These are phyloP conservation scores for Xerus rutilus DNA, from an alignment of 2,797 vertebrate species.

Conservation along the genomic window DNA sequence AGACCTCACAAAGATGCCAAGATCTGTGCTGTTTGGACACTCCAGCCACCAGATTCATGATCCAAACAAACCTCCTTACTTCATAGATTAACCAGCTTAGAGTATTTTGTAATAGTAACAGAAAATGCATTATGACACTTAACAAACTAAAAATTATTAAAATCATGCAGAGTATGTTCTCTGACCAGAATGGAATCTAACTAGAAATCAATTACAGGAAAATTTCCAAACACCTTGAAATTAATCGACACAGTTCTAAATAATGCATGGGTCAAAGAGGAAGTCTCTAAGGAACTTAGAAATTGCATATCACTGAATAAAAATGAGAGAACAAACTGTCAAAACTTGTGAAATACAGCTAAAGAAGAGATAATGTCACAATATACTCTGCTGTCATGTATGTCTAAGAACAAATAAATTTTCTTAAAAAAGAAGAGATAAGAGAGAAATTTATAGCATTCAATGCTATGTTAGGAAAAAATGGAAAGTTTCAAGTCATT, in stretches of 20 bases:
- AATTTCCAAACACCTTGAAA: conserved; percentile 11
- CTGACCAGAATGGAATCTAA: neutral
- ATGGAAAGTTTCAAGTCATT: neutral
- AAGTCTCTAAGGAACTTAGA: neutral
- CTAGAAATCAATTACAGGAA: conserved; percentile 14
- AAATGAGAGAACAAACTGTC: conserved; percentile 12
- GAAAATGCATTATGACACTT: neutral
- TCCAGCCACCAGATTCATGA: neutral
- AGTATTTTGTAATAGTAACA: neutral
- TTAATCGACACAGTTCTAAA: conserved; percentile 28
- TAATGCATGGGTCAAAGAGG: neutral
- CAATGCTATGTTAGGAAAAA: neutral
- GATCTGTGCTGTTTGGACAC: neutral
- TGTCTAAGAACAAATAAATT: too few species aligned
- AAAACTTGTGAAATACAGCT: neutral
- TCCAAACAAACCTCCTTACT: neutral
- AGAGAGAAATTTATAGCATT: neutral
- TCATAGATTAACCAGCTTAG: neutral
- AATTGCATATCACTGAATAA: neutral
- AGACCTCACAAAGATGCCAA: neutral
- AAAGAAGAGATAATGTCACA: neutral
- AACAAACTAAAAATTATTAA: neutral
- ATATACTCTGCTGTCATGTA: too few species aligned
- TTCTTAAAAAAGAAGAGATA: neutral
- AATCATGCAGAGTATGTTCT: neutral